Evolutionary conservation across 2,888 invertebrate species (phyloP).

Genomic region (Subacronicta megacephala): DNA sequence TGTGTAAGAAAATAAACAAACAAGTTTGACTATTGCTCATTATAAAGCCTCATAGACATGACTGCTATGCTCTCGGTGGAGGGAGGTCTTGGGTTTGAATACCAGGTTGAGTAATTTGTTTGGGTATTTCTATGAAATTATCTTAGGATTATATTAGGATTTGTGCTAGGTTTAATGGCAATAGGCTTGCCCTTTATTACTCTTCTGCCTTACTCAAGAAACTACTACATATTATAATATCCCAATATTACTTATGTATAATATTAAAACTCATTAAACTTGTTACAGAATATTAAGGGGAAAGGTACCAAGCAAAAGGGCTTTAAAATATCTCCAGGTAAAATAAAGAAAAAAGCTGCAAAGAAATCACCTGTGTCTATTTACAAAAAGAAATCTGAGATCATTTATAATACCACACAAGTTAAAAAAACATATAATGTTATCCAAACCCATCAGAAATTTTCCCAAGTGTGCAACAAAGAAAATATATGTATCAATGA

Average conservation of each 20-base stretch:
- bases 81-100: too few species aligned
- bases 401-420: slow-evolving; percentile 72
- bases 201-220: too few species aligned
- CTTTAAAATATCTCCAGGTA: slow-evolving; percentile 81
- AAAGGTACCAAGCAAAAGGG: slow-evolving; percentile 70
- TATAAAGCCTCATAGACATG: too few species aligned
- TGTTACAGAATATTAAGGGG: slow-evolving; percentile 77
- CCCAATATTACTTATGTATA: too few species aligned
- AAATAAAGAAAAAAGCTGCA: slow-evolving; percentile 75
- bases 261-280: slow-evolving; percentile 1
- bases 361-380: slow-evolving; percentile 80
- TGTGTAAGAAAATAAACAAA: too few species aligned
- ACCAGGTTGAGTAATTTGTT: too few species aligned
- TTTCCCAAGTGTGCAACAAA: slow-evolving; percentile 67
- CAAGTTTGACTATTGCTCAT: too few species aligned
- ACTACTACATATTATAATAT: not conserved
- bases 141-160: too few species aligned
- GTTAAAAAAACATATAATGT: slow-evolving; percentile 70
- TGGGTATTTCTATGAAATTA: too few species aligned
- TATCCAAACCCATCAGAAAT: slow-evolving; percentile 68
- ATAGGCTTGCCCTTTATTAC: too few species aligned
- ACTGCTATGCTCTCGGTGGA: too few species aligned
- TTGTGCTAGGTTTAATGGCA: too few species aligned
- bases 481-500: slow-evolving; percentile 72
- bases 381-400: slow-evolving; percentile 77